Percentiles rank a stretch among this genome's conserved stretches.
These are phyloP conservation scores for Nipponacmea schrenckii DNA, from an alignment of 2,888 invertebrate genomes.

Conservation along the genomic window DNA sequence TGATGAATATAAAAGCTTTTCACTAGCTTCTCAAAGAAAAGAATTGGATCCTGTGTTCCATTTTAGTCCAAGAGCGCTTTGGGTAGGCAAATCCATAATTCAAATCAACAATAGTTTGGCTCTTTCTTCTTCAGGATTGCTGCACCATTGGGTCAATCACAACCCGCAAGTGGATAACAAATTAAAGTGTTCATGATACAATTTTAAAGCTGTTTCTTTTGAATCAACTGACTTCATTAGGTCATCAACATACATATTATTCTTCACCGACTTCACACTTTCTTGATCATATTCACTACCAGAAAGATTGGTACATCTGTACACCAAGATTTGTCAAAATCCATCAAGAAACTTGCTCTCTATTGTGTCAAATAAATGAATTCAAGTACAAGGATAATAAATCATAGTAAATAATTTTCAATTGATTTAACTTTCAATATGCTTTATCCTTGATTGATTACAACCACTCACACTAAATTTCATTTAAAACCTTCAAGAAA, in stretches of 20 bases:
- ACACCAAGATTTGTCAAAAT: no score
- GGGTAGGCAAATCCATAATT: not conserved
- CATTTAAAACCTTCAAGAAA: no score
- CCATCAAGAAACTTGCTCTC: no score
- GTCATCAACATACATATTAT: conserved; percentile 14
- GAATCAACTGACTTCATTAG: conserved; percentile 7
- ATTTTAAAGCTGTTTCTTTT: not conserved
- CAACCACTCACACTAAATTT: no score
- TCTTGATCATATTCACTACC: not conserved
- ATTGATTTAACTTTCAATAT: no score
- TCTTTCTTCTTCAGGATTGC: not conserved
- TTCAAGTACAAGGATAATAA: no score
- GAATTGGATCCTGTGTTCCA: not conserved
- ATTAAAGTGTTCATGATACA: not conserved
- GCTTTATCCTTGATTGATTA: no score
- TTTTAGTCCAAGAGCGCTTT: not conserved
- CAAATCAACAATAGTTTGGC: no score
- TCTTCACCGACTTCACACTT: not conserved
- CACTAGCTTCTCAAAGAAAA: not conserved
- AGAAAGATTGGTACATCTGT: not conserved
- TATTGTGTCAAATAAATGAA: no score
- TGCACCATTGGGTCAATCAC: not conserved
- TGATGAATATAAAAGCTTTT: not conserved
- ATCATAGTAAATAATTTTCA: no score
- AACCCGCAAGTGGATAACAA: not conserved